These are phyloP conservation scores for Sebastes wilsoni DNA, from an alignment of 2,797 vertebrate genomes.

Conservation along the genomic window DNA sequence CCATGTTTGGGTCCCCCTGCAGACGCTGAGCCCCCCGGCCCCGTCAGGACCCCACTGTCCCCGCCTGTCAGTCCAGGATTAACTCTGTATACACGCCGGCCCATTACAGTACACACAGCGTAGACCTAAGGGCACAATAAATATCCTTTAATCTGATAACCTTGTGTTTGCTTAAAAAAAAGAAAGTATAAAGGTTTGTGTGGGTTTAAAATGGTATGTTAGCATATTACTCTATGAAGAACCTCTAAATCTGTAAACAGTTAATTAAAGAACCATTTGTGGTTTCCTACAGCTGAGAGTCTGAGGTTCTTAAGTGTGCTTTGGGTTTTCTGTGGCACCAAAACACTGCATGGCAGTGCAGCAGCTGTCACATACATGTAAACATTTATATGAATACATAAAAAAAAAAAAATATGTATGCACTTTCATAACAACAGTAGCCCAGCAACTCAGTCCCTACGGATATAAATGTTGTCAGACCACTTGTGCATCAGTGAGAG, in stretches of 20 bases:
- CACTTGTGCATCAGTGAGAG: not conserved
- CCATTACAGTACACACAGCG: slow-evolving; percentile 58
- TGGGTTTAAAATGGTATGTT: slow-evolving; percentile 23
- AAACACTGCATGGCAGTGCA: not conserved
- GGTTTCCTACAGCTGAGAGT: slow-evolving; percentile 32
- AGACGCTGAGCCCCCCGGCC: slow-evolving; percentile 24
- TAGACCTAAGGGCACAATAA: slow-evolving; percentile 45
- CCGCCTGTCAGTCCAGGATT: slow-evolving; percentile 60
- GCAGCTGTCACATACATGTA: not conserved
- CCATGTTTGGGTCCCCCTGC: slow-evolving; percentile 55
- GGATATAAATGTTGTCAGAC: not conserved
- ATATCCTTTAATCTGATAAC: slow-evolving; percentile 70
- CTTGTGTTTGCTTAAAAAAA: slow-evolving; percentile 41
- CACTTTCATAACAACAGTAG: not conserved
- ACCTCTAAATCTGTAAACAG: slow-evolving; percentile 33
- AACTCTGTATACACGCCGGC: slow-evolving; percentile 62
- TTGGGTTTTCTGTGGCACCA: slow-evolving; percentile 25
- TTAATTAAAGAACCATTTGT: slow-evolving; percentile 33
- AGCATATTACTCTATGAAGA: slow-evolving; percentile 18
- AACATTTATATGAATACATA: not conserved
- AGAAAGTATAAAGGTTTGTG: slow-evolving; percentile 40
- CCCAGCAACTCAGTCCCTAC: not conserved
- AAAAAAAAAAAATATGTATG: not conserved
- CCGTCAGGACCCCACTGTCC: slow-evolving; percentile 51
- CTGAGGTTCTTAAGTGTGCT: slow-evolving; percentile 36